Conservation (phyloP, 2,888 invertebrate genomes). For the Elysia crispata region DNA sequence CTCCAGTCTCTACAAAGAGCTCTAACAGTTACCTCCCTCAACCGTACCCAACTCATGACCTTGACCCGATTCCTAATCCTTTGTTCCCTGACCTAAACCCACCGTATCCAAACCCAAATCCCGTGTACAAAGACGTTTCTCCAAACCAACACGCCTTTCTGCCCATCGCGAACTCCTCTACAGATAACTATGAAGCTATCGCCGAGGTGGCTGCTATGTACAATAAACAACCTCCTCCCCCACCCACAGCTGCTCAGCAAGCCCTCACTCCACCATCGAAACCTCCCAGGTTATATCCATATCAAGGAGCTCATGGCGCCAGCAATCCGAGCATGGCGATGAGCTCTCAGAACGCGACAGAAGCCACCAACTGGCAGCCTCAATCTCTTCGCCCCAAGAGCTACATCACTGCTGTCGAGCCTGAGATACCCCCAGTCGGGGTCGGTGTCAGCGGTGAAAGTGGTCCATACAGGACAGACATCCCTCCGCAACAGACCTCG, state of each 20-base stretch:
- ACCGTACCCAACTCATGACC: too few species aligned
- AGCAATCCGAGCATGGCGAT: neutral
- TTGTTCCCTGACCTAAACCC: neutral
- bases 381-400: conserved; percentile 19
- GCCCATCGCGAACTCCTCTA: conserved; percentile 41
- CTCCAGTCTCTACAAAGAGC: neutral
- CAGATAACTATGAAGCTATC: conserved; percentile 53
- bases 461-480: neutral
- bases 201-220: conserved; percentile 45
- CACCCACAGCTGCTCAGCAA: neutral
- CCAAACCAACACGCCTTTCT: conserved; percentile 33
- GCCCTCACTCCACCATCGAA: conserved; percentile 3
- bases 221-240: neutral
- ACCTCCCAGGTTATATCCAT: neutral
- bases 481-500: too few species aligned
- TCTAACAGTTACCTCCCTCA: too few species aligned
- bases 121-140: neutral
- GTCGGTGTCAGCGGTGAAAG: neutral
- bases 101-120: conserved; percentile 35
- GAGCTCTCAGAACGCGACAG: neutral
- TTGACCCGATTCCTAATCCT: neutral
- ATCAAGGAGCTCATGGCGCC: neutral
- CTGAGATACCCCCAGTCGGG: neutral
- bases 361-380: neutral
- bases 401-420: conserved; percentile 12